These are phyloP conservation scores for Periophthalmus modestus DNA, from an alignment of 2,113 vertebrate species.

Conservation along the genomic window DNA sequence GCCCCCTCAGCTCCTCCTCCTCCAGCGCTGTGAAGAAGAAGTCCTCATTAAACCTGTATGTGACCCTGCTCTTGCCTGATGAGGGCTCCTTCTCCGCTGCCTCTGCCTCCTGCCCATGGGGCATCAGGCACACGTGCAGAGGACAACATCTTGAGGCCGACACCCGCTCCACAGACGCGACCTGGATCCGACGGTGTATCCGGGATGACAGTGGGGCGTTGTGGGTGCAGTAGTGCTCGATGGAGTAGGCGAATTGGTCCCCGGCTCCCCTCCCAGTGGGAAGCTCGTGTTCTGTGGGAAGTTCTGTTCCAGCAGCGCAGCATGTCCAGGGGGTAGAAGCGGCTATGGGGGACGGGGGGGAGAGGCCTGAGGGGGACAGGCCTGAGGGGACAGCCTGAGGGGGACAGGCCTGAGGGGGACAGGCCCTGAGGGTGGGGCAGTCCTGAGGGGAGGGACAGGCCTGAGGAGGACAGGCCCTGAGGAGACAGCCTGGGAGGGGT, in stretches of 20 bases:
- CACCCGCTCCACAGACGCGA: constrained; percentile 71
- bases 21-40: constrained; percentile 76
- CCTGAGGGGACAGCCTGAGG: constrained; percentile 25
- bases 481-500: too few relatives aligned
- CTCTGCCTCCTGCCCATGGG: constrained; percentile 74
- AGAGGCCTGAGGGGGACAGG: constrained; percentile 31
- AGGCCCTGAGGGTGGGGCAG: too few relatives aligned
- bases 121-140: constrained; percentile 73
- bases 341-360: too few relatives aligned
- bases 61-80: constrained; percentile 65
- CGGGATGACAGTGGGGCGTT: not conserved
- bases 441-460: too few relatives aligned
- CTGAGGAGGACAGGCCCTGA: too few relatives aligned
- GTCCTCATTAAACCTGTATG: constrained; percentile 76
- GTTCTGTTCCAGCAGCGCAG: constrained; percentile 69
- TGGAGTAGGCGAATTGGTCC: constrained; percentile 65
- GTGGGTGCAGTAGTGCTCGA: constrained; percentile 45
- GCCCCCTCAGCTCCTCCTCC: constrained; percentile 46
- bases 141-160: constrained; percentile 57
- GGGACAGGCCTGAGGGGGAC: too few relatives aligned
- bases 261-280: constrained; percentile 60
- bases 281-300: constrained; percentile 68
- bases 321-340: constrained; percentile 58
- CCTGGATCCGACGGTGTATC: constrained; percentile 59
- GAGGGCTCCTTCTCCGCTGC: constrained; percentile 72